Base-by-base conservation (phyloP, 92 coral and sea anemone species). In the Paragorgia papillata region DNA sequence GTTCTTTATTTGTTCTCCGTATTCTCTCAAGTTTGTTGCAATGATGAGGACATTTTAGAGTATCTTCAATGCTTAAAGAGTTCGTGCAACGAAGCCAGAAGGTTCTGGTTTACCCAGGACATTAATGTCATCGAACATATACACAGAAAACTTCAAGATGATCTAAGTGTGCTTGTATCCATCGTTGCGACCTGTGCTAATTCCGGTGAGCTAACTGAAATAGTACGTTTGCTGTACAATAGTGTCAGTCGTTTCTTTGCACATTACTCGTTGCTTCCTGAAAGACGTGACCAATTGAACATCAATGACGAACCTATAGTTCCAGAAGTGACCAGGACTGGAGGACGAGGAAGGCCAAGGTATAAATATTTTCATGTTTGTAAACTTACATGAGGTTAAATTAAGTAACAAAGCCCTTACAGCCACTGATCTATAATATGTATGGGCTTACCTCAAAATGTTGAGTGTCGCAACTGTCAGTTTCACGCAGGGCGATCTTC, bases 11-110 rank as follows among this genome's bases (percentile, higher is more conserved):
- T 27, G 7, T 26, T 60, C n/a, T 25, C 1, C 10, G 3, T 60
- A 60, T 25, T 32, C 27, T 60, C 67, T 31, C 35, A 15, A 0
- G 10, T 35, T 13, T 20, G 27, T 8, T 32, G 39, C 19, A 60
- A 60, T 7, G 31, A 39, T 2, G 46, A 18, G 30, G 73, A 66
- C 34, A 20, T 66, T 39, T 3, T 41, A 13, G 73, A 66, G 24
- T 66, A 66, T 18, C 49, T 66, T 21, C 73, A 66, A 22, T 66
- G 54, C 28, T 66, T 66, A n/a, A 66, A 66, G n/a, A 35, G 53
- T 2, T 33, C 18, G 1, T 66, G 73, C 49, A 4, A 41, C 0
- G 54, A 66, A 43, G 73, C 73, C 3, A 29, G 40, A 2, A 39
- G 73, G 53, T 32, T 18, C 21, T 66, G 73, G 73, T n/a, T n/a